Conservation (phyloP, 2,113 vertebrate genomes). For the Sorex araneus region DNA sequence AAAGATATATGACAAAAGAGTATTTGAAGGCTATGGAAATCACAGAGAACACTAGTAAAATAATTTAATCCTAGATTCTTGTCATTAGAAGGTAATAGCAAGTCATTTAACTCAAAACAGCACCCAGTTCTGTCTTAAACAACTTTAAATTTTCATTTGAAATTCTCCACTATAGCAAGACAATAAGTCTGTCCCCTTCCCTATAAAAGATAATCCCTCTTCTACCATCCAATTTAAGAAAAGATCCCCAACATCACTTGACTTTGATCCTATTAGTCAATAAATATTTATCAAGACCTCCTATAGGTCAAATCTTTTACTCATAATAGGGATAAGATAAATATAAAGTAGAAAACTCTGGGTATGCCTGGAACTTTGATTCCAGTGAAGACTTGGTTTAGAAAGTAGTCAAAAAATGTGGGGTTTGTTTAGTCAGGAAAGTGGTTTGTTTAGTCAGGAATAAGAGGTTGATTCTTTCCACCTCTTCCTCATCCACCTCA, state of each 20-base stretch:
- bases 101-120: constrained; percentile 30
- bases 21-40: constrained; percentile 37
- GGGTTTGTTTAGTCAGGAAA: not conserved
- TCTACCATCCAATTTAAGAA: not conserved
- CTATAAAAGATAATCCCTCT: not conserved
- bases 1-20: constrained; percentile 46
- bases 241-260: constrained; percentile 39
- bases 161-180: not conserved
- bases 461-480: too few relatives aligned
- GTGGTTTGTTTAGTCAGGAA: not conserved
- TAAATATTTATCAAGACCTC: constrained; percentile 21
- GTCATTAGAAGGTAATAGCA: constrained; percentile 16
- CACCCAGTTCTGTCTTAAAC: not conserved
- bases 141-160: not conserved
- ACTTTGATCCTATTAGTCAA: constrained; percentile 43
- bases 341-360: too few relatives aligned
- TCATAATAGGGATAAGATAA: not conserved
- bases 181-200: not conserved
- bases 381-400: not conserved
- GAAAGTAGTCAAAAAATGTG: not conserved
- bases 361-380: not conserved
- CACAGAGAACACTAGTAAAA: constrained; percentile 51
- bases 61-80: constrained; percentile 41
- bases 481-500: too few relatives aligned
- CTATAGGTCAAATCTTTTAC: not conserved